These are phyloP conservation scores for Drosophila eohydei DNA, from an alignment of 2,888 invertebrate genomes.

Conservation along the genomic window DNA sequence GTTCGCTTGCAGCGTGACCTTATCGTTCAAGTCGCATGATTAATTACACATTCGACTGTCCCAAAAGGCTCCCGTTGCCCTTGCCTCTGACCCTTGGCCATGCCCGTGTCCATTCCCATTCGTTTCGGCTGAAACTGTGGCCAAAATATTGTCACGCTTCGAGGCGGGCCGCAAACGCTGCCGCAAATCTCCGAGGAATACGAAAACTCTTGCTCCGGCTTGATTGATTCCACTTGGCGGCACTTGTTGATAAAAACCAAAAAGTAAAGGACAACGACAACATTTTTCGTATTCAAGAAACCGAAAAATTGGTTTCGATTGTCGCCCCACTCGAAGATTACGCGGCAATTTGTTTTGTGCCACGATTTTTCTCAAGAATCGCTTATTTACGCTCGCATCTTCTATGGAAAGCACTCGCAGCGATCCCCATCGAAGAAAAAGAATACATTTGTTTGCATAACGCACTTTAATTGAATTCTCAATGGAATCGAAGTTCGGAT, in stretches of 20 bases:
- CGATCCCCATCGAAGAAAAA: conserved; percentile 27
- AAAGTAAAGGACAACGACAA: conserved; percentile 59
- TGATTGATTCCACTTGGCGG: conserved; percentile 79
- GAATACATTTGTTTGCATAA: conserved; percentile 67
- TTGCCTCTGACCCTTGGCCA: no score
- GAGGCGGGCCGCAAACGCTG: conserved; percentile 46
- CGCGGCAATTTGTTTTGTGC: conserved; percentile 81
- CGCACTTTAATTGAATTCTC: conserved; percentile 72
- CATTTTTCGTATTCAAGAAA: conserved; percentile 31
- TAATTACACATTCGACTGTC: conserved; percentile 54
- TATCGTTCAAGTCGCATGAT: conserved; percentile 72
- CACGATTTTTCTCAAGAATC: conserved; percentile 50
- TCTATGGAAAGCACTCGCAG: conserved; percentile 38
- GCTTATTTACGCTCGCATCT: conserved; percentile 43
- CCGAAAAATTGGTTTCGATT: conserved; percentile 53
- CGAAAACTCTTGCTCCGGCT: conserved; percentile 37
- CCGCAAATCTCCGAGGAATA: conserved; percentile 56
- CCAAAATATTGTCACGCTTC: conserved; percentile 79
- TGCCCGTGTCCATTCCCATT: conserved; percentile 22
- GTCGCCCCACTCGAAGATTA: conserved; percentile 72
- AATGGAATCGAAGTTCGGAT: conserved; percentile 39
- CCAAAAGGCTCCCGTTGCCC: conserved; percentile 37
- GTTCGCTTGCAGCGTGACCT: conserved; percentile 56
- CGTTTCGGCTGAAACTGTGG: conserved; percentile 71
- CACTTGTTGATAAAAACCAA: conserved; percentile 70